Base-by-base conservation (phyloP, 2,797 vertebrate species). In the Varecia variegata region DNA sequence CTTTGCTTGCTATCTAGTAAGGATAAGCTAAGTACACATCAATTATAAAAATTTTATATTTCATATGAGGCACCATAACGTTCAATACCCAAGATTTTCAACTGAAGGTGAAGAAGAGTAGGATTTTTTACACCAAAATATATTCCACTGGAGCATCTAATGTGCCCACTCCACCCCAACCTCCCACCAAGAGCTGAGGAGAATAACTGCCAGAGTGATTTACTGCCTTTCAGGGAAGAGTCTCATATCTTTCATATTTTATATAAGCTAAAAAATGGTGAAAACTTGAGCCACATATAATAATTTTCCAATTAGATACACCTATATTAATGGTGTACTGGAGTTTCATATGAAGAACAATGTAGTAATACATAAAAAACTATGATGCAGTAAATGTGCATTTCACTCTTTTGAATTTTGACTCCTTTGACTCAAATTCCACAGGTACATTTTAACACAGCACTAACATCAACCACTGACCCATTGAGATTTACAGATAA, bases 361-460 rank as follows among this genome's bases (percentile, higher is more conserved):
- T 21, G 8, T 35, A 45, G 47, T 30, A 85, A 82, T 15, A 85
- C 1, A 58, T 21, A 38, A 81, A 84, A 93, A 54, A 13, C 5
- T 74, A 47, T 45, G 30, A 77, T 79, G 20, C 13, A 11, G 20
- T 71, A 71, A 95, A 62, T 32, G n/a, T 18, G 38, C 12, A 17
- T 71, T 58, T 35, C 5, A 77, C 35, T 14, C 32, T 85, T 96
- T 90, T 88, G 79, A 93, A 76, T 52, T 88, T 85, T 86, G 43
- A 95, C 23, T 74, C 50, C 25, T 93, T 92, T 91, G 47, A 58
- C 43, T 92, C 68, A 95, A 58, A 86, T 82, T 71, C 74, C 47
- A 85, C 35, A 9, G 43, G n/a, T 93, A 60, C 43, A 47, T 71
- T 70, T 79, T 52, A 87, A 23, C 8, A 82, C 11, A 92, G 9